These are phyloP conservation scores for Troides oblongomaculatus DNA, from an alignment of 2,888 invertebrate genomes.

Conservation along the genomic window DNA sequence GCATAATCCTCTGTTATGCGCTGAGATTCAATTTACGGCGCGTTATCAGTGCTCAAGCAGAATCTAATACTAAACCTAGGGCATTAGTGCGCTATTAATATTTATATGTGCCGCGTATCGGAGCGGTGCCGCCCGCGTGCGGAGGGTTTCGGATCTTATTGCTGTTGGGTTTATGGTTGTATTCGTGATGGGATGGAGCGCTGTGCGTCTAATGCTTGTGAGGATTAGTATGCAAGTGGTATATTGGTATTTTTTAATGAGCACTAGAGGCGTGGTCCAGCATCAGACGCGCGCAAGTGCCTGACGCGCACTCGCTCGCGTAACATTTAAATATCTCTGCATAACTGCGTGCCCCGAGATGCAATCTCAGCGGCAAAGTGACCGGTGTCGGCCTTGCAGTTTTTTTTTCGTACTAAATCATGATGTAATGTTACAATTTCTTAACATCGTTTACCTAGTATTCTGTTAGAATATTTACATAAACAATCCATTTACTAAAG, in stretches of 20 bases:
- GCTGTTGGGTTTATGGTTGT: too few species aligned
- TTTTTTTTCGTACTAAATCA: background rate
- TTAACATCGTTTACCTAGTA: too few species aligned
- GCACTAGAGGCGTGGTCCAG: conserved; percentile 42
- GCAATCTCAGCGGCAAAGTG: conserved; percentile 30
- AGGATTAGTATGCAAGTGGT: conserved; percentile 35
- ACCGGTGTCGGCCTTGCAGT: conserved; percentile 12
- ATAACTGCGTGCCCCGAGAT: conserved; percentile 34
- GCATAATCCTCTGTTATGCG: too few species aligned
- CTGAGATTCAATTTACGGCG: conserved; percentile 1
- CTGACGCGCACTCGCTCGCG: conserved; percentile 12
- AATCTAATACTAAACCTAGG: conserved; percentile 18
- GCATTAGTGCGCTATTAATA: conserved; percentile 29
- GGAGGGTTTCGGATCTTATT: background rate
- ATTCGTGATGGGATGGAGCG: too few species aligned
- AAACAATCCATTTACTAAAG: too few species aligned
- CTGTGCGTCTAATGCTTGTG: too few species aligned
- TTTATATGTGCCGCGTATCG: conserved; percentile 21
- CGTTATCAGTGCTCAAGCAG: conserved; percentile 14
- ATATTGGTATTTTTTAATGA: conserved; percentile 33
- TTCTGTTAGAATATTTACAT: too few species aligned
- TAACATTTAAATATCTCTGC: conserved; percentile 52
- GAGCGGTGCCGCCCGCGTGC: background rate
- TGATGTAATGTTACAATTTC: background rate
- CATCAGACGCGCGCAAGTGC: conserved; percentile 38